Base-by-base conservation (phyloP, 2,888 invertebrate genomes). In the Parnassius smintheus region DNA sequence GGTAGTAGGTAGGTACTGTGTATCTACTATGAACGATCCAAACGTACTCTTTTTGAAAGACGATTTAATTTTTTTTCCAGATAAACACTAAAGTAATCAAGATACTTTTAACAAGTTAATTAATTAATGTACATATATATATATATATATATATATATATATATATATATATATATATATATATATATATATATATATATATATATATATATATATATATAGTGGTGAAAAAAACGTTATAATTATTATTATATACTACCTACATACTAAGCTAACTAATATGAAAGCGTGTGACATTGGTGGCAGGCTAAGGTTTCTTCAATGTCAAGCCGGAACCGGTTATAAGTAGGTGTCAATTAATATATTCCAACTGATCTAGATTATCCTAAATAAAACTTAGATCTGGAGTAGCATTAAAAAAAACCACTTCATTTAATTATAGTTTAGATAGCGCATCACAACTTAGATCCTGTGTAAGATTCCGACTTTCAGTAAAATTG, bases 301-400 rank as follows among this genome's bases (percentile, higher is more conserved):
- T 48, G 25, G 11, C 41, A 41, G 9, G 41, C 50, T 56, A 56
- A 61, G 56, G 56, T 61, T 50, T 25, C 52, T 46, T 56, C 46
- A 56, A 52, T 57, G 56, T 41, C 56, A 11, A 12, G 13, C 41
- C 10, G 3, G 10, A 41, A 61, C 61, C 56, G 56, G 61, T 61
- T 56, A 25, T 51, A 55, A 18, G 42, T 41, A 44, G 22, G 25
- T 55, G 22, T 48, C 44, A 50, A 59, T 52, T 42, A 58, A 51
- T 50, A 50, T 18, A 41, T 46, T 44, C 55, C 42, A 9, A 11
- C 12, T 48, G 52, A 52, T 57, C 46, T 51, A 18, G 10, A 53
- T 53, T 48, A 41, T 12, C 13, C 25, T 44, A 13, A 51, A 44
- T 44, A 13, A 51, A 57, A 25, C 18, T 35, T 41, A 44, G 18